Conservation (phyloP, 53 echinoderm and acorn worm genomes). For the Zoroaster sp. region DNA sequence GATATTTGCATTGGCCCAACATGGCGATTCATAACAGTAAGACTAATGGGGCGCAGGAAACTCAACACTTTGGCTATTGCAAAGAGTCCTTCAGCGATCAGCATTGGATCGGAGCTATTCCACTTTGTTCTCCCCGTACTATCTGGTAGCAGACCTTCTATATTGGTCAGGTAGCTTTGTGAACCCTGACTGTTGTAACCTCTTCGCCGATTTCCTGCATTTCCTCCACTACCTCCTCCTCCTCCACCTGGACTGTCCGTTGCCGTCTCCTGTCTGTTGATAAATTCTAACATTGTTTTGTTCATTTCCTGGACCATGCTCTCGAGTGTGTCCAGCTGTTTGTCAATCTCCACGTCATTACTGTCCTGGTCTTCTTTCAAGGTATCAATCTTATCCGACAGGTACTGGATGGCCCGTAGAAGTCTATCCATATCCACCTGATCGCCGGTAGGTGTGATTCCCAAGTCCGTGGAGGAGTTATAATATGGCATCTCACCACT, state of each 20-base stretch:
- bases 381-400: conserved; percentile 55
- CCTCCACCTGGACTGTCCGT: background rate
- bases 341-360: background rate
- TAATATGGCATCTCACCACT: conserved; percentile 67
- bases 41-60: conserved; percentile 87
- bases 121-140: conserved; percentile 55
- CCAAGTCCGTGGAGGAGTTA: background rate
- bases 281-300: conserved; percentile 10
- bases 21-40: conserved; percentile 96
- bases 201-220: background rate
- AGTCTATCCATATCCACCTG: conserved; percentile 47
- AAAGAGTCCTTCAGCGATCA: conserved; percentile 91
- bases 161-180: background rate
- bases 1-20: conserved; percentile 99
- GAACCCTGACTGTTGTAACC: background rate
- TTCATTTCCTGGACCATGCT: conserved; percentile 1
- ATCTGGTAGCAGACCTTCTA: background rate
- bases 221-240: conserved; percentile 24
- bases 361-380: conserved; percentile 44
- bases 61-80: conserved; percentile 97
- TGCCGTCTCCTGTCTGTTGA: background rate
- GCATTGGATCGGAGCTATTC: conserved; percentile 73
- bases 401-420: conserved; percentile 20
- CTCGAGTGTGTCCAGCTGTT: background rate
- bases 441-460: background rate